These are phyloP conservation scores for Griposia aprilina DNA, from an alignment of 2,888 invertebrate species.

Conservation along the genomic window DNA sequence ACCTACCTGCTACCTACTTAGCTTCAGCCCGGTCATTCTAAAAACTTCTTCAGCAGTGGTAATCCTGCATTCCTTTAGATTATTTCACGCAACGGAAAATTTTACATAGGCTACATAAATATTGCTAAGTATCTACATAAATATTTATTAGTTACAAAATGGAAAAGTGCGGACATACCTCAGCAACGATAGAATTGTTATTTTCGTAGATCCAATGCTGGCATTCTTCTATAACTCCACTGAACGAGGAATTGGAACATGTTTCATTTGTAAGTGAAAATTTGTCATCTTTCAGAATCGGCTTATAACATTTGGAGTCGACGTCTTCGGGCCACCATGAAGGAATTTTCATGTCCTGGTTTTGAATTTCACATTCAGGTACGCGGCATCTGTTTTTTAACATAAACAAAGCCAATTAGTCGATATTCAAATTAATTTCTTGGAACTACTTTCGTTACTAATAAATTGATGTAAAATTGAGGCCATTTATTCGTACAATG, in stretches of 20 bases:
- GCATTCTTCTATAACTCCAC: slow-evolving; percentile 75
- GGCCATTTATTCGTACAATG: slow-evolving; percentile 47
- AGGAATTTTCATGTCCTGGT: slow-evolving; percentile 66
- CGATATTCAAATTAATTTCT: slow-evolving; percentile 5
- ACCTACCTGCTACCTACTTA: not conserved
- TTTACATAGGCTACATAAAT: not conserved
- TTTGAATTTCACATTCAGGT: slow-evolving; percentile 77
- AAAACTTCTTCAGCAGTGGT: not conserved
- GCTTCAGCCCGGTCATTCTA: not conserved
- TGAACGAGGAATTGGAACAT: slow-evolving; percentile 77
- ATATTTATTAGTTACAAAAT: not conserved
- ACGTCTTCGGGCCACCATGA: slow-evolving; percentile 81
- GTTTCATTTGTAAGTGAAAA: slow-evolving; percentile 70
- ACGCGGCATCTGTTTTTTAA: slow-evolving; percentile 78
- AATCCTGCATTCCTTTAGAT: not conserved
- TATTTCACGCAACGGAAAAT: not conserved
- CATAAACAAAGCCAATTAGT: not conserved
- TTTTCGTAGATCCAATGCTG: slow-evolving; percentile 83
- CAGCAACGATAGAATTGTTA: slow-evolving; percentile 80
- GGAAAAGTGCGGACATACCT: slow-evolving; percentile 68
- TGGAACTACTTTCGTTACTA: not conserved
- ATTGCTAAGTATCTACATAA: too few relatives aligned
- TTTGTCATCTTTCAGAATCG: slow-evolving; percentile 70
- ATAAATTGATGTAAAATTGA: slow-evolving; percentile 27
- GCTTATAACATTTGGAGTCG: slow-evolving; percentile 78